Conservation (phyloP, 2,797 vertebrate species). For the Chloroceryle amazona region DNA sequence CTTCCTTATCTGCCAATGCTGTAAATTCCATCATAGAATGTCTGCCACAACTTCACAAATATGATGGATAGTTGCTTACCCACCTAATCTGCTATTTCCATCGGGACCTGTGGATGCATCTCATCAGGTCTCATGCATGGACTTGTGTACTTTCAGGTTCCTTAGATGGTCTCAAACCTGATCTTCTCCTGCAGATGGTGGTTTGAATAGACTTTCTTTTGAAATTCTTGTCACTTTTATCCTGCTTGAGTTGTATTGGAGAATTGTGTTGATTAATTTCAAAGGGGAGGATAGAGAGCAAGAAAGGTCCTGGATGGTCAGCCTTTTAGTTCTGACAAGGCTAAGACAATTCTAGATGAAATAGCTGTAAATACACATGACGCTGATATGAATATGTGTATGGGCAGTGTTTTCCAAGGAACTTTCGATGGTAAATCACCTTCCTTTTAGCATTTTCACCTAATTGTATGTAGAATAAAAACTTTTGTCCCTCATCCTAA, state of each 20-base stretch:
- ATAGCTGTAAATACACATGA: background rate
- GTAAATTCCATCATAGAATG: background rate
- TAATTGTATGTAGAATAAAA: background rate
- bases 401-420: background rate
- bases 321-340: background rate
- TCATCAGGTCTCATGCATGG: background rate
- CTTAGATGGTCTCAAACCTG: background rate
- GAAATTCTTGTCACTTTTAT: background rate
- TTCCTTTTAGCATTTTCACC: background rate
- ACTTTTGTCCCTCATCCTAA: background rate
- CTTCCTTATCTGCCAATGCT: background rate
- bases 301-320: background rate
- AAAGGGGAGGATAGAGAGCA: background rate
- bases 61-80: background rate
- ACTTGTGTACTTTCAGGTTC: background rate
- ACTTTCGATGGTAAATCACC: background rate
- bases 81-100: background rate
- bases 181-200: background rate
- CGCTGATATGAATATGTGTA: rapidly evolving
- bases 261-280: background rate
- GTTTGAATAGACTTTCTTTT: background rate
- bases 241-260: background rate
- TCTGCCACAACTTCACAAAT: background rate
- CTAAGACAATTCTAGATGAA: background rate
- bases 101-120: background rate